Evolutionary conservation across 2,113 vertebrate species (phyloP).

Genomic region (Rissa tridactyla): DNA sequence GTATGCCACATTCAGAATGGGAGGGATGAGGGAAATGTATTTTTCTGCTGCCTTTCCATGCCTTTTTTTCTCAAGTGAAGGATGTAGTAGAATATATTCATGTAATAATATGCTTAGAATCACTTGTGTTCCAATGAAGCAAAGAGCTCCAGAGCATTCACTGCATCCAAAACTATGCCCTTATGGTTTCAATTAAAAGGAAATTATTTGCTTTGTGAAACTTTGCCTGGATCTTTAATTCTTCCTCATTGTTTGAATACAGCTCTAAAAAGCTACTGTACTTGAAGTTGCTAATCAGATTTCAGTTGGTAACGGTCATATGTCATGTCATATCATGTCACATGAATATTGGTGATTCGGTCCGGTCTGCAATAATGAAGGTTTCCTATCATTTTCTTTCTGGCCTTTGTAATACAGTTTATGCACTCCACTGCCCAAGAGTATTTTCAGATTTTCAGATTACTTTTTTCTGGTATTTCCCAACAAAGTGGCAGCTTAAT

Average conservation of each 20-base stretch:
- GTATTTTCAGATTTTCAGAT: background rate
- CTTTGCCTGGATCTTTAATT: conserved; percentile 11
- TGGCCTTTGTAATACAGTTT: background rate
- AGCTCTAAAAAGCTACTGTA: conserved; percentile 44
- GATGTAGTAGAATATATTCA: background rate
- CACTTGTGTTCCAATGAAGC: background rate
- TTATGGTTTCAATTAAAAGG: conserved; percentile 34
- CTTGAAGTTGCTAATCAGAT: background rate
- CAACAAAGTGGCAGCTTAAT: background rate
- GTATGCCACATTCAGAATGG: conserved; percentile 5
- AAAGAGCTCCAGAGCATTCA: background rate
- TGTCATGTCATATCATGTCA: background rate
- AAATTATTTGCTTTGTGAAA: conserved; percentile 46
- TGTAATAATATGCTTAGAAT: conserved; percentile 31
- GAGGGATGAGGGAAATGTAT: background rate
- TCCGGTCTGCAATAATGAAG: background rate
- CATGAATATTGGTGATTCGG: background rate
- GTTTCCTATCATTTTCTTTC: background rate
- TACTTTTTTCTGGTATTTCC: background rate
- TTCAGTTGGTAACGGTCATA: background rate
- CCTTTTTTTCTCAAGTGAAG: background rate
- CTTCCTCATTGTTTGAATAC: conserved; percentile 3
- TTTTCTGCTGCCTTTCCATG: conserved; percentile 7
- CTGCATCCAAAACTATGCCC: background rate
- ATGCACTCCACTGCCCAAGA: background rate